Percentiles rank a stretch among this genome's conserved stretches.
phyloP scores from a whole-genome alignment of 2,888 invertebrate genomes.

The Cenopis cana region DNA sequence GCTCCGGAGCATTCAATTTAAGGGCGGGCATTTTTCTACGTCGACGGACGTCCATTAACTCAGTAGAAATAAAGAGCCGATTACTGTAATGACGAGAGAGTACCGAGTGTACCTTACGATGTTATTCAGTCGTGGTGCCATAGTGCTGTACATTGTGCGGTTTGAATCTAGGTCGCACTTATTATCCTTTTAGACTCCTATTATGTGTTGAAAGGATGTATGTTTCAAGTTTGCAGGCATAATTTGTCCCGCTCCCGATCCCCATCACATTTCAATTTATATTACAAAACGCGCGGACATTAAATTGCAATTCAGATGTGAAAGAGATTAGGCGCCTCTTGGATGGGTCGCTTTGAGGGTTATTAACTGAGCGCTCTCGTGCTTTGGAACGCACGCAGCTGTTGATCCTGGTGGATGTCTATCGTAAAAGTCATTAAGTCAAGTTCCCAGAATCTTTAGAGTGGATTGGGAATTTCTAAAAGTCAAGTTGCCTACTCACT shows the following conservation, averaged over 20 bases:
- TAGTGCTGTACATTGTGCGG: conserved; percentile 33
- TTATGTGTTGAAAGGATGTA: conserved; percentile 37
- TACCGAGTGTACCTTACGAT: conserved; percentile 27
- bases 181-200: conserved; percentile 40
- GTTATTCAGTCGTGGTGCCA: conserved; percentile 37
- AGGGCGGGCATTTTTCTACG: conserved; percentile 67
- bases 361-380: no score
- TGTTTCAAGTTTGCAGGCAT: conserved; percentile 22
- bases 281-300: background rate
- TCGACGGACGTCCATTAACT: conserved; percentile 61
- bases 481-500: no score
- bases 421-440: no score
- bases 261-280: background rate
- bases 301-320: no score
- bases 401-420: no score
- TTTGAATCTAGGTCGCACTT: conserved; percentile 40
- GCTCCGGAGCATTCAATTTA: conserved; percentile 59
- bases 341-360: no score
- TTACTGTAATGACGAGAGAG: conserved; percentile 60
- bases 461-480: no score
- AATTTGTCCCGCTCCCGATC: background rate
- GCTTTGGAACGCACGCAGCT: no score
- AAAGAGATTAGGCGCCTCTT: background rate
- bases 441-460: no score
- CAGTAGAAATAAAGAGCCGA: conserved; percentile 61